A percentile compares a stretch with the other conserved stretches of the same genome.
Conservation (phyloP, 2,113 vertebrate genomes). For the Heloderma charlesbogerti region DNA sequence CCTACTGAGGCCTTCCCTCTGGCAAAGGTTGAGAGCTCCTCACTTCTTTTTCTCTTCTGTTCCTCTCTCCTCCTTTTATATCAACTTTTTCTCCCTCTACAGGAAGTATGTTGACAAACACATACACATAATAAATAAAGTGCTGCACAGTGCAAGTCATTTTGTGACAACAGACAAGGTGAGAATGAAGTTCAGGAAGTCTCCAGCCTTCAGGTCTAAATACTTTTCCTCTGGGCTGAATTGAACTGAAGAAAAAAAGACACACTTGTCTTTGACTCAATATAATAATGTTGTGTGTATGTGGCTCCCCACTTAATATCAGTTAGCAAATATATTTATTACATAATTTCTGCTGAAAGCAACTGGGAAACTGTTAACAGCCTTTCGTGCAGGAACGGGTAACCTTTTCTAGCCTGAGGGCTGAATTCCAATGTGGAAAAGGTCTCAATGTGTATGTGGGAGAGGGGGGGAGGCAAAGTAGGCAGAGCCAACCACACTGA, state of each 20-base stretch:
- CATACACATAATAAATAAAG: neutral
- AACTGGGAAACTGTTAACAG: neutral
- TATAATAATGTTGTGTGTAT: neutral
- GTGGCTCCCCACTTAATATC: neutral
- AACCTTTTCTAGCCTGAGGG: no score
- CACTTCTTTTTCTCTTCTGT: neutral
- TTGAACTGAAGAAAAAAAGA: conserved; percentile 24
- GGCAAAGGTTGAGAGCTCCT: conserved; percentile 6
- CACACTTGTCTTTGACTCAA: conserved; percentile 10
- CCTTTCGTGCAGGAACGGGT: no score
- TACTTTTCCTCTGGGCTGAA: conserved; percentile 37
- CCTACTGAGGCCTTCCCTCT: neutral
- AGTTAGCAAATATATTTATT: neutral
- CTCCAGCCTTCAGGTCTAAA: conserved; percentile 22
- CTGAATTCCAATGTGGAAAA: no score
- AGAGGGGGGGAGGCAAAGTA: no score
- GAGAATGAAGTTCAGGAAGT: conserved; percentile 38
- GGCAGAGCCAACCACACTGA: no score
- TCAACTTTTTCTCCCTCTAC: conserved; percentile 19
- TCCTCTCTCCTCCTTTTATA: conserved; percentile 31
- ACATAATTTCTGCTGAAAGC: neutral
- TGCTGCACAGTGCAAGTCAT: conserved; percentile 30
- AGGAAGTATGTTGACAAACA: conserved; percentile 30
- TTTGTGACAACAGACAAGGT: conserved; percentile 48
- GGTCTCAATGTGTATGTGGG: no score